phyloP scores from a whole-genome alignment of 2,797 vertebrate species.

The Pseudochromis fuscus region DNA sequence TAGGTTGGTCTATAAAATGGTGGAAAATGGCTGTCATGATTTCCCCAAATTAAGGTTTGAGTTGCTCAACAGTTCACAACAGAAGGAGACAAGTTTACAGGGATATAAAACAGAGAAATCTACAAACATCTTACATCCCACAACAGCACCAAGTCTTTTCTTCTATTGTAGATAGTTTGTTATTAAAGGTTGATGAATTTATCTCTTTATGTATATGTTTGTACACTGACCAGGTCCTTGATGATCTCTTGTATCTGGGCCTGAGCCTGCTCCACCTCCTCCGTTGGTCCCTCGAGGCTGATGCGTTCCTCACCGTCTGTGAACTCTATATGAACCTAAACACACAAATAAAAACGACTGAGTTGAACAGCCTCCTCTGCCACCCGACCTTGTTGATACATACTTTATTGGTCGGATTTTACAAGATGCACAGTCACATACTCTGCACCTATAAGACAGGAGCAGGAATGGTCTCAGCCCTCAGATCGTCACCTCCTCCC shows the following conservation, averaged over 20 bases:
- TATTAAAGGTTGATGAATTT: no score
- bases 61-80: no score
- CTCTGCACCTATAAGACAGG: background rate
- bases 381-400: background rate
- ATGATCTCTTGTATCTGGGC: conserved; percentile 87
- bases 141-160: no score
- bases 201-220: background rate
- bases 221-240: conserved; percentile 84
- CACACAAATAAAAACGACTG: background rate
- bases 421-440: background rate
- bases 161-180: no score
- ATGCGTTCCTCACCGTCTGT: conserved; percentile 89
- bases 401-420: background rate
- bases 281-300: conserved; percentile 85
- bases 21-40: no score
- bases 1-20: no score
- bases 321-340: conserved; percentile 89
- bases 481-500: background rate
- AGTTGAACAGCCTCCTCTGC: background rate
- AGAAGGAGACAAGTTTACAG: background rate
- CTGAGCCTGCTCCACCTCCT: conserved; percentile 88
- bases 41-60: no score
- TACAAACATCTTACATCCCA: no score
- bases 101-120: background rate
- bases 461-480: no score